Evolutionary conservation across 2,888 invertebrate genomes (phyloP).

Genomic region (Polydrusus cervinus): DNA sequence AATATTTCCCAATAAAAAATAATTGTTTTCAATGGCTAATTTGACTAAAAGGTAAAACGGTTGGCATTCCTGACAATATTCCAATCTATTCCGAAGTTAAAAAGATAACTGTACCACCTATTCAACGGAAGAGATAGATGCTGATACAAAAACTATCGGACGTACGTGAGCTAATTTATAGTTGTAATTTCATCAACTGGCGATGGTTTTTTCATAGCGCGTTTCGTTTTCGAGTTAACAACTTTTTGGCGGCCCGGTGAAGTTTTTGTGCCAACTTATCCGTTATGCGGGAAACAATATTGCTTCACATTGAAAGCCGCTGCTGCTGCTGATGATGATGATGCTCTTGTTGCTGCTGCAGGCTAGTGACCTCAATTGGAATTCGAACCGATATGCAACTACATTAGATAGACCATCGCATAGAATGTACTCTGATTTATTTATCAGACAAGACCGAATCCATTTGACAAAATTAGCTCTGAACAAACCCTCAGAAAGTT

Average conservation of each 20-base stretch:
- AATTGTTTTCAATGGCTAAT: constrained; percentile 52
- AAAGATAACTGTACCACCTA: constrained; percentile 60
- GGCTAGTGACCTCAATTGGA: constrained; percentile 63
- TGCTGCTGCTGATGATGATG: constrained; percentile 27
- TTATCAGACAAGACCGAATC: constrained; percentile 6
- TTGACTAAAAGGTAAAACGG: constrained; percentile 52
- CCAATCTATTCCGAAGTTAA: constrained; percentile 55
- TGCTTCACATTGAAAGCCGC: constrained; percentile 62
- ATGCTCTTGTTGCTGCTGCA: constrained; percentile 52
- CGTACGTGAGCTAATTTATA: constrained; percentile 68
- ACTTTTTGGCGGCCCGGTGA: constrained; percentile 66
- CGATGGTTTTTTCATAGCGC: constrained; percentile 53
- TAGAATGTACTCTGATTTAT: constrained; percentile 33
- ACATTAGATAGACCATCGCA: constrained; percentile 58
- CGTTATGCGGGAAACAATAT: constrained; percentile 66
- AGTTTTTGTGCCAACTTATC: constrained; percentile 63
- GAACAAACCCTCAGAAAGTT: no score
- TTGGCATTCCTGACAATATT: constrained; percentile 55
- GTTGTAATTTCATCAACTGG: constrained; percentile 66
- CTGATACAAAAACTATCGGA: constrained; percentile 60
- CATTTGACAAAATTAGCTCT: no score
- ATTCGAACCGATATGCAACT: constrained; percentile 64
- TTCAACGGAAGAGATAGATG: constrained; percentile 57
- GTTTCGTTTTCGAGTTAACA: constrained; percentile 61
- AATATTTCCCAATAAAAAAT: constrained; percentile 30